These are phyloP conservation scores for Drosophila mettleri DNA, from an alignment of 2,888 invertebrate species.

Conservation along the genomic window DNA sequence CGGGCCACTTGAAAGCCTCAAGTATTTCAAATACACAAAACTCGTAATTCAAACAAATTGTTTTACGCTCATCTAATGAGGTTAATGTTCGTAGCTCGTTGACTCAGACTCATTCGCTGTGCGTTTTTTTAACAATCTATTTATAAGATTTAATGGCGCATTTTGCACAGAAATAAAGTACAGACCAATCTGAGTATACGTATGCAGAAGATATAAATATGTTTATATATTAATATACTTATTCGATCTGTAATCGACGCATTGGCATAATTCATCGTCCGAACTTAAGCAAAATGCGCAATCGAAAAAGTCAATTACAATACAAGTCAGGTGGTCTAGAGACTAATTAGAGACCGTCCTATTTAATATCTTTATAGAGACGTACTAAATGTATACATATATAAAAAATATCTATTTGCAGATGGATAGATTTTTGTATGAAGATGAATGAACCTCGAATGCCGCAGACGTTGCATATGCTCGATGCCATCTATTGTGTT, in stretches of 20 bases:
- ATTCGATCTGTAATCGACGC: constrained; percentile 24
- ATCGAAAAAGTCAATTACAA: constrained; percentile 40
- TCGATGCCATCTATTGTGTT: constrained; percentile 31
- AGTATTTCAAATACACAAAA: constrained; percentile 28
- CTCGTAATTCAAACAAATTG: constrained; percentile 35
- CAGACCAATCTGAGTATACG: constrained; percentile 51
- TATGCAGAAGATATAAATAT: constrained; percentile 4
- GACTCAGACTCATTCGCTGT: constrained; percentile 63
- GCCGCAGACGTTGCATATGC: constrained; percentile 51
- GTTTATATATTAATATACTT: not conserved
- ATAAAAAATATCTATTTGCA: constrained; percentile 1
- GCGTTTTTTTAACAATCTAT: constrained; percentile 69
- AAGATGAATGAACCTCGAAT: constrained; percentile 71
- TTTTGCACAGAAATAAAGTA: constrained; percentile 80
- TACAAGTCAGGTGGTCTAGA: constrained; percentile 45
- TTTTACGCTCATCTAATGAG: constrained; percentile 67
- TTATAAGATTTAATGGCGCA: constrained; percentile 78
- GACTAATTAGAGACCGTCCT: not conserved
- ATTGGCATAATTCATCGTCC: constrained; percentile 44
- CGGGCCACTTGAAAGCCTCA: constrained; percentile 36
- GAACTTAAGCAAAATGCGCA: constrained; percentile 19
- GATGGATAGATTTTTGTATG: not conserved
- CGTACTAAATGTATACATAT: constrained; percentile 11
- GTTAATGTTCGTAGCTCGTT: constrained; percentile 77
- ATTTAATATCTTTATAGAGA: constrained; percentile 2